phyloP scores from a whole-genome alignment of 2,797 vertebrate species.

The Micromesistius poutassou region DNA sequence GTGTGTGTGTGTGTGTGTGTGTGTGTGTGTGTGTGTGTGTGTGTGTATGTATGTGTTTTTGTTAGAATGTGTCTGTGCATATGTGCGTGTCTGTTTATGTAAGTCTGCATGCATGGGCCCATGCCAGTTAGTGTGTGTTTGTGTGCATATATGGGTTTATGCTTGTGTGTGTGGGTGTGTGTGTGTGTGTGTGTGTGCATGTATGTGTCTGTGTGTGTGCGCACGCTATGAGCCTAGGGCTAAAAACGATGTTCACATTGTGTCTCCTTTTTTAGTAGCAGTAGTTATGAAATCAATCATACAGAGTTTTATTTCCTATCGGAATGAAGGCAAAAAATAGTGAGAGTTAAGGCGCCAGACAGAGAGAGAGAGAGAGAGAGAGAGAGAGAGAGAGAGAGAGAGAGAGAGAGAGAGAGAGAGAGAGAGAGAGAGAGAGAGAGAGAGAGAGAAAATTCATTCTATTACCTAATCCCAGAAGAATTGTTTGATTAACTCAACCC shows the following conservation, averaged over 20 bases:
- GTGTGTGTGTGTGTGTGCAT: neutral
- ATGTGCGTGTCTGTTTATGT: too few relatives aligned
- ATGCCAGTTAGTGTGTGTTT: too few relatives aligned
- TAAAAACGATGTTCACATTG: neutral
- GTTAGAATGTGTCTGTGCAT: too few relatives aligned
- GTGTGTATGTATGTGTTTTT: neutral
- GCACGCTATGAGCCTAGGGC: neutral
- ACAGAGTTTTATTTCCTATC: neutral
- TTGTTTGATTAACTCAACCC: too few relatives aligned
- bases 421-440: too few relatives aligned
- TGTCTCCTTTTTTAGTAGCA: neutral
- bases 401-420: too few relatives aligned
- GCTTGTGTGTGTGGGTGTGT: neutral
- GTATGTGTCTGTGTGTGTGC: neutral
- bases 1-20: neutral
- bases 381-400: neutral
- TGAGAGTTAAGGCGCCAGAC: too few relatives aligned
- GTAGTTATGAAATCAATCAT: neutral
- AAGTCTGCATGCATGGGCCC: too few relatives aligned
- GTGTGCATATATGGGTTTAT: neutral
- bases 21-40: too few relatives aligned
- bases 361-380: neutral
- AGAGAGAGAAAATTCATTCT: too few relatives aligned
- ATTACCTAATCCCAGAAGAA: too few relatives aligned
- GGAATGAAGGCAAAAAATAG: neutral